Evolutionary conservation across 2,888 invertebrate species (phyloP), one percentile per base, ranked within the genome.

Genomic region (Miltochrista miniata): DNA sequence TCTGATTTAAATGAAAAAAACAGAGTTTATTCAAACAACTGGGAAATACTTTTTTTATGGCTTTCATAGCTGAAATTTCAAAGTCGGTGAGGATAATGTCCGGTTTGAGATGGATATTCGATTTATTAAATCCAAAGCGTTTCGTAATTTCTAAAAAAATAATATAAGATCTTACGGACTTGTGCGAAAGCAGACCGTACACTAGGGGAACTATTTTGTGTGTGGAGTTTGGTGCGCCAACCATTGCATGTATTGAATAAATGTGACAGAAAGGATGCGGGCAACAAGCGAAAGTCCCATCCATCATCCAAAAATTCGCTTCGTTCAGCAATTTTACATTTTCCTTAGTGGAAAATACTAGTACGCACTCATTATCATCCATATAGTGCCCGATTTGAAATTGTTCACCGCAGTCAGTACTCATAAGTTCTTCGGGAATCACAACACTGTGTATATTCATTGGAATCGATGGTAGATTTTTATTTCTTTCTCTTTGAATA

Each of bases 401-500:
- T 10, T 45, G n/a, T 11, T 44, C 39, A 43, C 30, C 30, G 8
- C 30, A 30, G 30, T 30, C 30, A 30, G 30, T 30, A 39, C 44
- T 40, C 30, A 12, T 49, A 4, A 13, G 12, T 13, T 36, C 36
- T 14, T 36, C 14, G 13, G 36, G 36, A 13, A 45, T 41, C 29
- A 35, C 40, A 15, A 49, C 29, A 38, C 9, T 14, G 13, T 44
- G 44, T 12, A 39, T 34, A 14, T 39, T 24, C 33, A 43, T 39
- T 8, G 44, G 44, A 44, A 48, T 35, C 13, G 12, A 42, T 42
- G 50, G 54, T 39, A 50, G 42, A 43, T 45, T 42, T 13, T 46
- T 50, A 33, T 46, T 54, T 15, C 54, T 37, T 39, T 12, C 54
- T 13, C 46, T 13, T 30, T 54, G 46, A 34, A 46, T 42, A 13